Conservation (phyloP, 2,797 vertebrate species). For the Orientallactaga sibirica region DNA sequence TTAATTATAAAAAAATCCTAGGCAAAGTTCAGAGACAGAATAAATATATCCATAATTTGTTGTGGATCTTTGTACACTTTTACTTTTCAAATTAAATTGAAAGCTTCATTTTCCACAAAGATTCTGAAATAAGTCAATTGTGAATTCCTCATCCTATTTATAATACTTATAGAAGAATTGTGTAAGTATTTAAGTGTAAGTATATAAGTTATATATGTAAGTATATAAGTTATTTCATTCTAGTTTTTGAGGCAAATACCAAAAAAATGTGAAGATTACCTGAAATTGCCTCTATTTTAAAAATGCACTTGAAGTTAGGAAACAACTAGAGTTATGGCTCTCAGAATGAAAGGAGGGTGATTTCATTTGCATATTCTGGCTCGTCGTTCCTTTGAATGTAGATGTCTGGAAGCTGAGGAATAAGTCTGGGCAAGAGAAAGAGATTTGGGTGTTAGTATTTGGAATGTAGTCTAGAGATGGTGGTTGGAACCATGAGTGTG, state of each 20-base stretch:
- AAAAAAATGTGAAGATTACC: not conserved
- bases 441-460: slow-evolving; percentile 1
- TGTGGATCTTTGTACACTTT: slow-evolving; percentile 48
- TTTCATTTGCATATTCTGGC: slow-evolving; percentile 18
- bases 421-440: not conserved
- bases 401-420: slow-evolving; percentile 11
- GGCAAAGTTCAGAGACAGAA: not conserved
- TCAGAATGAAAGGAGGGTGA: slow-evolving; percentile 32
- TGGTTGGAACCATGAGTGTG: not conserved
- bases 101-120: not conserved
- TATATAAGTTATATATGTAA: too few relatives aligned
- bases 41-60: slow-evolving; percentile 41
- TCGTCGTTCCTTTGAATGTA: slow-evolving; percentile 6
- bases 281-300: not conserved
- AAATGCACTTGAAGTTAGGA: slow-evolving; percentile 11
- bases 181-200: not conserved
- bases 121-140: slow-evolving; percentile 33
- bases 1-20: slow-evolving; percentile 7
- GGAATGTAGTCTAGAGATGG: not conserved
- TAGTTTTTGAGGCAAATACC: slow-evolving; percentile 19
- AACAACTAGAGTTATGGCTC: slow-evolving; percentile 21
- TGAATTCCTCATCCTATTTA: slow-evolving; percentile 18
- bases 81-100: slow-evolving; percentile 49
- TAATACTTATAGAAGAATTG: not conserved
- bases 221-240: slow-evolving; percentile 30